These are phyloP conservation scores for Torymus auratus DNA, from an alignment of 2,888 invertebrate species.

Conservation along the genomic window DNA sequence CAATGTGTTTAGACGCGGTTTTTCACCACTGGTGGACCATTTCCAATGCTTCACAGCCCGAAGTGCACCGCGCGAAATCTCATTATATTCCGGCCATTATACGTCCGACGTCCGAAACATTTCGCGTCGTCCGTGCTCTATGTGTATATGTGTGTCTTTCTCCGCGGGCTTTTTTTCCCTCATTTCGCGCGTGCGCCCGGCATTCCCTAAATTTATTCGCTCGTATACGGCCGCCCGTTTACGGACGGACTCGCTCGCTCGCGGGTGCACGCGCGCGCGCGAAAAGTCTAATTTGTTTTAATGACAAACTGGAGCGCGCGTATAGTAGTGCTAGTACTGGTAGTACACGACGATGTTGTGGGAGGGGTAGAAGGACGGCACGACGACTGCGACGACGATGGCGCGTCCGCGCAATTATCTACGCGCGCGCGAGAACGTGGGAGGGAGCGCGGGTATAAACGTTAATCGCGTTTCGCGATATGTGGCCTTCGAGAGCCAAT, in stretches of 20 bases:
- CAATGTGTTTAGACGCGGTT: conserved; percentile 42
- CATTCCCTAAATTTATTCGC: conserved; percentile 69
- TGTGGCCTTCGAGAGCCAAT: conserved; percentile 60
- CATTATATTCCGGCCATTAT: conserved; percentile 71
- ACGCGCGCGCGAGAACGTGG: neutral
- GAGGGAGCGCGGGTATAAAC: conserved; percentile 40
- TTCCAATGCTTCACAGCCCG: conserved; percentile 73
- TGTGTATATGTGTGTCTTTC: neutral
- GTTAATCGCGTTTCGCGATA: conserved; percentile 58
- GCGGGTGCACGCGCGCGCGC: conserved; percentile 24
- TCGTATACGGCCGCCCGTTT: conserved; percentile 40
- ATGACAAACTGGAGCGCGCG: conserved; percentile 50
- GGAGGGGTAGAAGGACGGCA: neutral
- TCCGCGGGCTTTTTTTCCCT: conserved; percentile 21
- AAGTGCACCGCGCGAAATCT: conserved; percentile 75
- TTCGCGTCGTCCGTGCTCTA: conserved; percentile 57
- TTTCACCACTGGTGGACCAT: conserved; percentile 60
- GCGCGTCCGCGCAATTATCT: conserved; percentile 52
- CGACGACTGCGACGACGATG: conserved; percentile 26
- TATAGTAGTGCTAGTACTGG: too few relatives aligned
- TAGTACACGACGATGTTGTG: neutral
- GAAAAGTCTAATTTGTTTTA: conserved; percentile 58
- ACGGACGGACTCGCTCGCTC: neutral
- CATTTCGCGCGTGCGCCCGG: conserved; percentile 60
- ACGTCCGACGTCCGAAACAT: conserved; percentile 70